Evolutionary conservation across 2,888 invertebrate species (phyloP).

Genomic region (Chaitophorus viminalis): DNA sequence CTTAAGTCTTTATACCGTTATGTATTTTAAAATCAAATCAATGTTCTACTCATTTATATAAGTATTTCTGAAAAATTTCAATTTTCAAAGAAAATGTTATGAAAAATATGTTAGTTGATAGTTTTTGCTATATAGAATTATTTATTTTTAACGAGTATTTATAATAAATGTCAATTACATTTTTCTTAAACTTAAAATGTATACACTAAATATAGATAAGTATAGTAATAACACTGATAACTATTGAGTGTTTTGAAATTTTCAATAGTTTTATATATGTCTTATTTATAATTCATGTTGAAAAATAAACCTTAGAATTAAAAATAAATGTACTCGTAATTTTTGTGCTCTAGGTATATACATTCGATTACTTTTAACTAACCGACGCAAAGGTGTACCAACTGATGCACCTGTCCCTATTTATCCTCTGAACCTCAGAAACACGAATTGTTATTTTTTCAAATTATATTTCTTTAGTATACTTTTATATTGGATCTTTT

Average conservation of each 20-base stretch:
- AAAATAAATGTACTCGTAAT: constrained; percentile 14
- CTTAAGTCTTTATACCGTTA: not conserved
- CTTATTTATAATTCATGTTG: no score
- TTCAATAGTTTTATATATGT: no score
- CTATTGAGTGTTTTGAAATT: no score
- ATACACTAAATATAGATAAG: not conserved
- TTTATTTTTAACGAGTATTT: not conserved
- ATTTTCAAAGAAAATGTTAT: no score
- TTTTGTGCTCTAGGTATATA: not conserved
- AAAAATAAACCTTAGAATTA: constrained; percentile 6
- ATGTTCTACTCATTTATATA: not conserved
- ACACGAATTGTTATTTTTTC: constrained; percentile 58
- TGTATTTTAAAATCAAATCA: not conserved
- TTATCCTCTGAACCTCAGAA: constrained; percentile 48
- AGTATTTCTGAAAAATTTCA: no score
- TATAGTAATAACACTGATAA: no score
- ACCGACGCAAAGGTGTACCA: constrained; percentile 34
- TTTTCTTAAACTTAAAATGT: not conserved
- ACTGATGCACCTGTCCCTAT: constrained; percentile 52
- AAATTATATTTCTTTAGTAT: constrained; percentile 58
- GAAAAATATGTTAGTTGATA: no score
- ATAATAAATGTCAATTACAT: not conserved
- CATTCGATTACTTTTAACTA: constrained; percentile 1
- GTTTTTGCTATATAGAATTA: not conserved
- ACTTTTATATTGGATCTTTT: constrained; percentile 49